phyloP scores from a whole-genome alignment of 2,113 vertebrate species.

The Mesembrinibis cayennensis region DNA sequence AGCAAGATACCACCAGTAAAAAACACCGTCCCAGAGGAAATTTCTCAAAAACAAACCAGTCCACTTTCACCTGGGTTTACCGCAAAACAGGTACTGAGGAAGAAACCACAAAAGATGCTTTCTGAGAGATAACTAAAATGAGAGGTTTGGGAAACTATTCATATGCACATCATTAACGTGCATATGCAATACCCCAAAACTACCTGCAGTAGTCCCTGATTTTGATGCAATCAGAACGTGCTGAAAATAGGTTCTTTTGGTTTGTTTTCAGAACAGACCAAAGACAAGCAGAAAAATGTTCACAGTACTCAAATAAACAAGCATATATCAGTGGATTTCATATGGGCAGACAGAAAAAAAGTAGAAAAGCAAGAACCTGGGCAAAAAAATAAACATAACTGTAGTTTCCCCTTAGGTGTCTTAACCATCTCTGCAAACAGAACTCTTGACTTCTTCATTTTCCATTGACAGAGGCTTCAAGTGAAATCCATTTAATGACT shows the following conservation, averaged over 20 bases:
- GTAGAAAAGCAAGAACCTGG: background rate
- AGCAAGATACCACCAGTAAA: background rate
- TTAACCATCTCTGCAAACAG: background rate
- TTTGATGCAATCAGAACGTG: background rate
- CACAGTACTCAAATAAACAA: background rate
- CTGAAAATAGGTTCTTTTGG: background rate
- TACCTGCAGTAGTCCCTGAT: background rate
- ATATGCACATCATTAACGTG: background rate
- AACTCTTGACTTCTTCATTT: background rate
- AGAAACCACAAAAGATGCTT: background rate
- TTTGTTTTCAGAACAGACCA: background rate
- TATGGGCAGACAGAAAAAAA: background rate
- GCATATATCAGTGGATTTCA: background rate
- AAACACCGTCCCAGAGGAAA: background rate
- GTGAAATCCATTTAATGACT: background rate
- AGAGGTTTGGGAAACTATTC: background rate
- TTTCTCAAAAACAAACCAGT: background rate
- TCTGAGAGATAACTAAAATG: background rate
- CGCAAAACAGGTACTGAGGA: background rate
- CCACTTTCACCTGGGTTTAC: background rate
- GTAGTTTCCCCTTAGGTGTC: background rate
- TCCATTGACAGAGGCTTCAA: background rate
- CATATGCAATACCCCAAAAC: background rate
- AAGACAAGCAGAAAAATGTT: background rate
- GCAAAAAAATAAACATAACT: background rate